Evolutionary conservation across 2,113 vertebrate genomes (phyloP), one percentile per base, ranked within the genome.

Genomic region (Cheilinus undulatus): DNA sequence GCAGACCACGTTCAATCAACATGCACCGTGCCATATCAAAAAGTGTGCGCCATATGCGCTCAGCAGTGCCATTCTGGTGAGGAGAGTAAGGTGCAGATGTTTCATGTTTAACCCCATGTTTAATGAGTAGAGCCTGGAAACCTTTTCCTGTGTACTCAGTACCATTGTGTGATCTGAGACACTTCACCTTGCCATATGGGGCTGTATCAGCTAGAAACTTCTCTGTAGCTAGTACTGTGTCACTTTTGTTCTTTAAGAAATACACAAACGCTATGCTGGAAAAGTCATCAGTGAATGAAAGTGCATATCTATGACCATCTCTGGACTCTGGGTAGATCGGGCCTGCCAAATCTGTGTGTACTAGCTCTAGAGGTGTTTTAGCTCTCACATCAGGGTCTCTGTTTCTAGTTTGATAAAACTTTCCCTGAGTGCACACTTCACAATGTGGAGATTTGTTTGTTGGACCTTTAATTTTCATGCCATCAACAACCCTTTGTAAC

Each of bases 101-200:
- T 5, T 86, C 27, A 68, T 80, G 73, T 32, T 40, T 69, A 6
- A 72, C 79, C 5, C 9, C 40, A 49, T 68, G 64, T 40, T 52
- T 81, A 5, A 69, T 28, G 12, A 51, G 12, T 13, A 52, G 24
- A 5, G 26, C 17, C 26, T 52, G 36, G 22, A 57, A 40, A 1
- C 22, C 6, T 2, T 7, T 40, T 14, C 3, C 23, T 12, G 6
- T 40, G 40, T 40, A 42, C 36, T 59, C 56, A 2, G 36, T 27
- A 26, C 14, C 32, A 26, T 42, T 42, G 2, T n/a, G n/a, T n/a
- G n/a, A n/a, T n/a, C n/a, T n/a, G n/a, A n/a, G n/a, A n/a, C n/a
- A n/a, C n/a, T n/a, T n/a, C n/a, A 42, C 7, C 23, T 59, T 42
- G 0, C 56, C 56, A 11, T 42, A 42, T 7, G 36, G 56, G 0